phyloP scores from a whole-genome alignment of 1,140 invertebrate genomes.

The Drosophila trapezifrons region DNA sequence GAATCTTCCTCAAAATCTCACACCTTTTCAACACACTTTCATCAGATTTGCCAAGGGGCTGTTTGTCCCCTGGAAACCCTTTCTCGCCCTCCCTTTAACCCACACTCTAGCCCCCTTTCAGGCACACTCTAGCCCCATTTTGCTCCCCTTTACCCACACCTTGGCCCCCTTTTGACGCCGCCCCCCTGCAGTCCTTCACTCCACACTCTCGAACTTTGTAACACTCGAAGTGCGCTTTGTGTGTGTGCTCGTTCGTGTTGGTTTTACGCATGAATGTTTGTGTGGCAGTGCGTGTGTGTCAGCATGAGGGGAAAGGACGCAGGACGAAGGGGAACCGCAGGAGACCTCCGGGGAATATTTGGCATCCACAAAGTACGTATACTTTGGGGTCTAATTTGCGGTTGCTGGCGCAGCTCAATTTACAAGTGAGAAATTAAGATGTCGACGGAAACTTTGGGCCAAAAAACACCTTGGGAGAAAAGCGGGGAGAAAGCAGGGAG shows the following conservation, averaged over 20 bases:
- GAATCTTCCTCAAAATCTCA: not conserved
- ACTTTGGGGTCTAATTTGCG: constrained; percentile 81
- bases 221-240: constrained; percentile 32
- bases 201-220: constrained; percentile 33
- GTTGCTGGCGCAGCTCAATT: constrained; percentile 80
- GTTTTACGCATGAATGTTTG: constrained; percentile 68
- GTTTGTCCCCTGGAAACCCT: not conserved
- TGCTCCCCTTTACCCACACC: not conserved
- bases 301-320: constrained; percentile 3
- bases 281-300: constrained; percentile 27
- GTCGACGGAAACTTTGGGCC: constrained; percentile 69
- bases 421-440: constrained; percentile 82
- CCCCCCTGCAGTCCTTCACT: too few species aligned
- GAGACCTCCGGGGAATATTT: constrained; percentile 53
- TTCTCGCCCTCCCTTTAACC: not conserved
- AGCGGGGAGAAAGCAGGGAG: not conserved
- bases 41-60: constrained; percentile 14
- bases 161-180: not conserved
- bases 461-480: constrained; percentile 46
- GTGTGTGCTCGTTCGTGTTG: constrained; percentile 44
- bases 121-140: too few species aligned
- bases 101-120: not conserved
- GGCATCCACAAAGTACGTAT: constrained; percentile 80
- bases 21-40: constrained; percentile 21
- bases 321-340: not conserved